Evolutionary conservation across 2,888 invertebrate genomes (phyloP), one percentile per base, ranked within the genome.

Genomic region (Empis livida): DNA sequence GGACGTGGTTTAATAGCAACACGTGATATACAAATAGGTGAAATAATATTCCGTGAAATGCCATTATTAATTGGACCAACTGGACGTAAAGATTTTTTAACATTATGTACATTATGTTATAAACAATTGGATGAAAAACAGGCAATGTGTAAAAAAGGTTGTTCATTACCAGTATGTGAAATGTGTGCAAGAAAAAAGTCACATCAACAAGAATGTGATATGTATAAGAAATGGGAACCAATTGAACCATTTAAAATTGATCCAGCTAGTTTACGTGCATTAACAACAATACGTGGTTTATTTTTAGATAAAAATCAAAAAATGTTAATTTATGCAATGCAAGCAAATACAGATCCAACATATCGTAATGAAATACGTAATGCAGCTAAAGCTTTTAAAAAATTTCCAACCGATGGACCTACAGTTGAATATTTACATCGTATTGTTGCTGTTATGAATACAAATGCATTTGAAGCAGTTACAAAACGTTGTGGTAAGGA

Each of bases 1-100:
- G 87, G 86, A 9, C 78, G 84, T 17, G 87, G 87, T 3, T 62
- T 88, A 3, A 75, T 86, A 55, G 82, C 86, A 15, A 75, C 71
- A 4, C 73, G 77, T 51, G 77, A 84, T 58, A 79, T 87, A 39
- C 63, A 68, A 48, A 61, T 72, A 30, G 84, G 84, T 37, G 84
- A 86, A 64, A 63, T 82, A 30, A 75, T 89, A 44, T 85, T 82
- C 59, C 71, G 74, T 11, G 88, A 88, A 61, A 72, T 71, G 46
- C 81, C 88, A 1, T 64, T 88, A 40, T 71, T 87, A 39, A 64
- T 77, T 44, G 87, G 88, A 0, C 84, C 85, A 0, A 75, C 83
- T 42, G 72, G 75, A 35, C 71, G 74, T 45, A 68, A 67, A 45
- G 68, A 69, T 35, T 63, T 74, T 15, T 73, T 75, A 48, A 72